Conservation (phyloP, 1,140 invertebrate species). For the Papilio aristodemus region DNA sequence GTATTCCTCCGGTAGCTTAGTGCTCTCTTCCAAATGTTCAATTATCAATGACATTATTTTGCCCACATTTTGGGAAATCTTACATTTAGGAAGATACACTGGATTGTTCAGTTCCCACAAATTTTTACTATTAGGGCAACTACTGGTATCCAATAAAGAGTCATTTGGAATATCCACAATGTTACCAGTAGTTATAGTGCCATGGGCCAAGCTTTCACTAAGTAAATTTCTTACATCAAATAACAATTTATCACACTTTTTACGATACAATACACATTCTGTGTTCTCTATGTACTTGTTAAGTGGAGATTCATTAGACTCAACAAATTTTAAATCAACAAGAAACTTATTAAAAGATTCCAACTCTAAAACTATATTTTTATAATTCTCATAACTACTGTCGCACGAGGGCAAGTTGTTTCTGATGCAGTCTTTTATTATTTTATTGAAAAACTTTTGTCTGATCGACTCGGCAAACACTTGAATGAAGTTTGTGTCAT, state of each 20-base stretch:
- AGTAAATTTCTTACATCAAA: constrained; percentile 59
- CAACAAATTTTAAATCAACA: constrained; percentile 71
- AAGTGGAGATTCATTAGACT: constrained; percentile 61
- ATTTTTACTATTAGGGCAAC: constrained; percentile 46
- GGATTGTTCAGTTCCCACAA: constrained; percentile 65
- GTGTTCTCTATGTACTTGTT: constrained; percentile 70
- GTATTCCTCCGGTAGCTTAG: constrained; percentile 64
- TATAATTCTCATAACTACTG: constrained; percentile 64
- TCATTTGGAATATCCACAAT: constrained; percentile 49
- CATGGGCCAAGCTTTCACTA: constrained; percentile 62
- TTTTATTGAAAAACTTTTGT: constrained; percentile 65
- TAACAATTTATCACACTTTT: constrained; percentile 74
- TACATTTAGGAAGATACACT: constrained; percentile 67
- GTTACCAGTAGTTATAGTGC: constrained; percentile 56
- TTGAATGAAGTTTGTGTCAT: constrained; percentile 64
- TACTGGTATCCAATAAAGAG: constrained; percentile 50
- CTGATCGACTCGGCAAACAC: constrained; percentile 61
- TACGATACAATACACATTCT: constrained; percentile 69
- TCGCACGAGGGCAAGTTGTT: constrained; percentile 67
- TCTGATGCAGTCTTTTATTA: constrained; percentile 70
- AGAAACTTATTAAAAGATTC: constrained; percentile 75
- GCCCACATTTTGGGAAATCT: constrained; percentile 70
- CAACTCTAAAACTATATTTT: constrained; percentile 66
- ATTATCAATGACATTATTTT: constrained; percentile 65
- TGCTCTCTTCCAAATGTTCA: constrained; percentile 69